Conservation (phyloP, 1,140 invertebrate genomes). For the Calephelis nemesis region DNA sequence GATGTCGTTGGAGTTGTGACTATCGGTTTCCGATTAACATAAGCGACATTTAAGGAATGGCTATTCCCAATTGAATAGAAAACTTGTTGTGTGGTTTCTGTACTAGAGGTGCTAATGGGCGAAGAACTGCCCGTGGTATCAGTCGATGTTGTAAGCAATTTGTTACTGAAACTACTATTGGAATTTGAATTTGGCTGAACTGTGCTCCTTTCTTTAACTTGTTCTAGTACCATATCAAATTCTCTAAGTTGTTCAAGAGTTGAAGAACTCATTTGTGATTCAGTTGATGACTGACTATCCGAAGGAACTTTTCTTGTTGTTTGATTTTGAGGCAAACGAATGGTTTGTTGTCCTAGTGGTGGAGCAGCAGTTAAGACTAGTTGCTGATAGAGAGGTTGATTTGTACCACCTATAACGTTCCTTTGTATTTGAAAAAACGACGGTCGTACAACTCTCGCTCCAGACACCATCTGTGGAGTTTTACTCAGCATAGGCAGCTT, state of each 20-base stretch:
- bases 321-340: constrained; percentile 70
- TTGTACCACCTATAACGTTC: constrained; percentile 78
- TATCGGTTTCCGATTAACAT: constrained; percentile 68
- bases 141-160: constrained; percentile 44
- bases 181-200: constrained; percentile 69
- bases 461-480: constrained; percentile 68
- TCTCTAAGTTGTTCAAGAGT: constrained; percentile 89
- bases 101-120: constrained; percentile 37
- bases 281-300: constrained; percentile 57
- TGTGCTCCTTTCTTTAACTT: constrained; percentile 87
- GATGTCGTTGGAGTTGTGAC: constrained; percentile 52
- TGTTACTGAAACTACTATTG: constrained; percentile 38
- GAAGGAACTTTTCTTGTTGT: constrained; percentile 49
- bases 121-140: constrained; percentile 50
- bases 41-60: constrained; percentile 69
- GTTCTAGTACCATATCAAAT: constrained; percentile 90
- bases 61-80: constrained; percentile 71
- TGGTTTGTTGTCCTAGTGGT: constrained; percentile 65
- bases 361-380: constrained; percentile 72
- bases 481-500: constrained; percentile 77
- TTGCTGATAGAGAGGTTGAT: constrained; percentile 75
- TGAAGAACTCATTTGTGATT: constrained; percentile 78
- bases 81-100: constrained; percentile 63
- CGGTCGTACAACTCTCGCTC: constrained; percentile 79
- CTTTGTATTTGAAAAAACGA: constrained; percentile 81